These are phyloP conservation scores for Shinisaurus crocodilurus DNA, from an alignment of 2,113 vertebrate species.

Conservation along the genomic window DNA sequence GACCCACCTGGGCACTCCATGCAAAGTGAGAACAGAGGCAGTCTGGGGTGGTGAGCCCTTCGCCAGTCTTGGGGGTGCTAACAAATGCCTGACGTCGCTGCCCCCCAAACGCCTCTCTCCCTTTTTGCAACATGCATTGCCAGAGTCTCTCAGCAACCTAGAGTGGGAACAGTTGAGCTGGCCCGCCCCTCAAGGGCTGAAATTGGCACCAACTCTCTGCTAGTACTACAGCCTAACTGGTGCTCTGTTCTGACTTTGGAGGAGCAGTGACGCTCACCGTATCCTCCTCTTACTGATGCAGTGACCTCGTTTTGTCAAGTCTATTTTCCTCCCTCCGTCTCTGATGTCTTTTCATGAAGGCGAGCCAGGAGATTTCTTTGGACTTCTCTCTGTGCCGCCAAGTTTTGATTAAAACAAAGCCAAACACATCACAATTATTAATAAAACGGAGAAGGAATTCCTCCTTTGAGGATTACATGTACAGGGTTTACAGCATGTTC, in stretches of 20 bases:
- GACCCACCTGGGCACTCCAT: too few species aligned
- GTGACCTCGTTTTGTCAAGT: conserved; percentile 68
- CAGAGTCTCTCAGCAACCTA: neutral
- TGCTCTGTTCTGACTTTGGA: conserved; percentile 50
- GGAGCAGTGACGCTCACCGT: conserved; percentile 44
- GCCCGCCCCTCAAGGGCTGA: neutral
- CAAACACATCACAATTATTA: conserved; percentile 44
- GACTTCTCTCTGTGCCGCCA: conserved; percentile 42
- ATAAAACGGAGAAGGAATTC: conserved; percentile 35
- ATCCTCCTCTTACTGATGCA: conserved; percentile 54
- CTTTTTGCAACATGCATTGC: neutral
- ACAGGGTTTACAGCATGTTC: conserved; percentile 47
- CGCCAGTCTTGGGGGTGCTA: too few species aligned
- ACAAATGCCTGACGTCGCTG: neutral
- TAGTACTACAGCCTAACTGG: neutral
- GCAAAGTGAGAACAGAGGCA: too few species aligned
- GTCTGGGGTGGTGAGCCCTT: too few species aligned
- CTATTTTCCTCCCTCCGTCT: conserved; percentile 55
- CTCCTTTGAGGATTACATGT: conserved; percentile 49
- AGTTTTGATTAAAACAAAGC: conserved; percentile 63
- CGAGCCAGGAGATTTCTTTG: conserved; percentile 61
- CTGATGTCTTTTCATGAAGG: conserved; percentile 67
- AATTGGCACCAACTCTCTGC: neutral
- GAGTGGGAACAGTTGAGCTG: neutral
- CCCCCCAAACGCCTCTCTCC: neutral